Evolutionary conservation across 1,140 invertebrate genomes (phyloP).

Genomic region (Drosophila eugracilis): DNA sequence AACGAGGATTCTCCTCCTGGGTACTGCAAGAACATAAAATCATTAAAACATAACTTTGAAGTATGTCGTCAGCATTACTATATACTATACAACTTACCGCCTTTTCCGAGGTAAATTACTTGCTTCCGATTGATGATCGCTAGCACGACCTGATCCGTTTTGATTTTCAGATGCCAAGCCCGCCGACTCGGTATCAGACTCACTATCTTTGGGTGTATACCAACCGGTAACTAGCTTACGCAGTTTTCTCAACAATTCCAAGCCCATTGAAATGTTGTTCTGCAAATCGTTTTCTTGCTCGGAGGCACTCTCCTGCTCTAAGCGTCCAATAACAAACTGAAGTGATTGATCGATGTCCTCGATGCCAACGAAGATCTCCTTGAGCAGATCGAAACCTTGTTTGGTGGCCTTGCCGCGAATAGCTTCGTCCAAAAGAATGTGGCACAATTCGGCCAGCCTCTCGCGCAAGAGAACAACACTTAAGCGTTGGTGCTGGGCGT

Average conservation of each 20-base stretch:
- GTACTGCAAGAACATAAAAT: background rate
- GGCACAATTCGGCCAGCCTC: background rate
- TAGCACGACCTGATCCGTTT: background rate
- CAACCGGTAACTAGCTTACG: slow-evolving; percentile 48
- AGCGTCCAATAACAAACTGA: no score
- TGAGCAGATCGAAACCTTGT: background rate
- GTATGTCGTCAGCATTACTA: no score
- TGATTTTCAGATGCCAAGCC: background rate
- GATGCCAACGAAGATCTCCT: background rate
- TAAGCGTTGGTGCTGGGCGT: background rate
- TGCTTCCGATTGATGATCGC: background rate
- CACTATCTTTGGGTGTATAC: slow-evolving; percentile 17
- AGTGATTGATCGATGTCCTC: background rate
- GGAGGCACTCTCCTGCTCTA: background rate
- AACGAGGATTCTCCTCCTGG: background rate
- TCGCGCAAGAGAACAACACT: background rate
- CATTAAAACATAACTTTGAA: background rate
- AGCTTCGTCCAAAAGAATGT: background rate
- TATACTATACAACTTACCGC: no score
- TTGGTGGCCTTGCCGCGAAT: background rate
- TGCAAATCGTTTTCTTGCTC: background rate
- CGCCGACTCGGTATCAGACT: background rate
- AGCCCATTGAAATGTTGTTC: slow-evolving; percentile 51
- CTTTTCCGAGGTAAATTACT: background rate
- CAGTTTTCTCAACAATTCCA: slow-evolving; percentile 51